Evolutionary conservation across 2,888 invertebrate genomes (phyloP), one percentile per base, ranked within the genome.

Genomic region (Yponomeuta sedellus): DNA sequence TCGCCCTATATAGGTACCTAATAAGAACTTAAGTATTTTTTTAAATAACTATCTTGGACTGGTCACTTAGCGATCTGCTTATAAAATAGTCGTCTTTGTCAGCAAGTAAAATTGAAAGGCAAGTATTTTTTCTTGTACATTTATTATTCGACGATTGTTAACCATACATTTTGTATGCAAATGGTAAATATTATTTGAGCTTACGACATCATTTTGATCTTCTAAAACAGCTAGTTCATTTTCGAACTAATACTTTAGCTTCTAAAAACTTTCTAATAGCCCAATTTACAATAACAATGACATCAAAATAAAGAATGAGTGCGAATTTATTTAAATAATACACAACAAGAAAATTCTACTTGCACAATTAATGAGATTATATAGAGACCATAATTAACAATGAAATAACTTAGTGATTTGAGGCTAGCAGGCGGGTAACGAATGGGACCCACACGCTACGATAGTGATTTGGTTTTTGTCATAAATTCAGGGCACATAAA

Each of bases 1-100:
- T 76, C 80, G 85, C 76, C 83, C 88, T 85, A 86, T 83, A 82
- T 34, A n/a, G n/a, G n/a, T n/a, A 34, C 34, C 34, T 34, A 6
- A 34, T 34, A 34, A 34, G 34, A 34, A 34, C 34, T 34, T 34
- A 34, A 34, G 34, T 34, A 34, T 34, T 34, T 34, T 81, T 79
- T 78, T 80, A 80, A 78, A 78, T 81, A 86, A 83, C 81, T 78
- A 78, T 82, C 83, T 39, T 59, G 59, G 25, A 57, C 34, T 66
- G 61, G 40, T 40, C 44, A 52, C 44, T 52, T 12, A 52, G 16
- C 34, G 12, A 66, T 52, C 40, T 59, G 40, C 28, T 28, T 61
- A 58, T 25, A 59, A 59, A 20, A 59, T 56, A n/a, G 16, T 16
- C 10, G 16, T 1, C 44, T 52, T 16, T 16, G 44, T 52, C 16